Base-by-base conservation (phyloP, 2,113 vertebrate species). In the Ammodytes dubius region DNA sequence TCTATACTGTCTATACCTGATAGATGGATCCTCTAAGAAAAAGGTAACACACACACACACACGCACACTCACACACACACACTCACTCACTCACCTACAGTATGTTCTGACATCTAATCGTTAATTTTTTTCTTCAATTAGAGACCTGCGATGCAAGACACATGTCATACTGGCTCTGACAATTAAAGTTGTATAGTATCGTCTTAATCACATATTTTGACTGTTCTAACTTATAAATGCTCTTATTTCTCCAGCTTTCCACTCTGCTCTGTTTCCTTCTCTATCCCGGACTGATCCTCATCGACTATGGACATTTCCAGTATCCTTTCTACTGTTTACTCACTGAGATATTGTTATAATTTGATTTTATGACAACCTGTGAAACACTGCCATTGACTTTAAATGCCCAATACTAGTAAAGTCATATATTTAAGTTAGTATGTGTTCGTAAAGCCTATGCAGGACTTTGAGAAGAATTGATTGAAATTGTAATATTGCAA, bases 241-340 rank as follows among this genome's bases (percentile, higher is more conserved):
- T 14, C 12, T 17, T 79, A 27, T 70, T 64, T 72, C 72, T 76
- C 42, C 84, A 99, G 98, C 93, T 96, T 70, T 95, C 96, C 49
- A 94, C 76, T 77, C 88, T 94, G 63, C 87, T 99, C 52, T 98
- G 97, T 85, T 96, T 97, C 74, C 89, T 99, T 84, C 95, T 99
- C 19, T 99, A 99, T 87, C 98, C 98, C 60, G 98, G 98, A 66
- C 95, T 99, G 35, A 97, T 98, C 91, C 96, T 99, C 42, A 97
- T 99, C 1, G 98, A 99, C 94, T 96, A 98, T 0, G 98, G 98
- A 35, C 98, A 99, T 91, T 99, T 99, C 92, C 98, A 99, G 96
- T 99, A 99, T 99, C 98, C 97, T 99, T 54, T 71, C 5, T 58
- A 19, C 1, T 54, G 0, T 70, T 42, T 27, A 35, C 74, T 65